Evolutionary conservation across 2,888 invertebrate genomes (phyloP).

Genomic region (Andrena dorsata): DNA sequence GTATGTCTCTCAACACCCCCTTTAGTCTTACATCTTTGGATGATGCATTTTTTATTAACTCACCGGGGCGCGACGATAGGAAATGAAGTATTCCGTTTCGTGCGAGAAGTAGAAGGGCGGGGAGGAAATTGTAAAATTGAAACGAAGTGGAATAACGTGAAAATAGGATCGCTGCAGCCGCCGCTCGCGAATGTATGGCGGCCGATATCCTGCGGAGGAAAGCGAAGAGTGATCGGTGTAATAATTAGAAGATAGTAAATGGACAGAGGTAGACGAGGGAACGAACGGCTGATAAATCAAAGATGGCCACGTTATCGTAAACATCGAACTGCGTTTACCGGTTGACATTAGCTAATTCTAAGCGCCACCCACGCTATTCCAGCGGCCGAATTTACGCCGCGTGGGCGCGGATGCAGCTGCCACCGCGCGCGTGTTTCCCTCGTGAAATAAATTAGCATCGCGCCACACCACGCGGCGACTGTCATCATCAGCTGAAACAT

Average conservation of each 20-base stretch:
- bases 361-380: conserved; percentile 70
- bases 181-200: neutral
- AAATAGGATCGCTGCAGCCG: neutral
- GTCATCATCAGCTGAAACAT: conserved; percentile 13
- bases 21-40: no score
- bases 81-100: no score
- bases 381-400: conserved; percentile 66
- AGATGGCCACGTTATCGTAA: neutral
- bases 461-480: conserved; percentile 29
- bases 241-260: neutral
- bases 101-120: no score
- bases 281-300: neutral
- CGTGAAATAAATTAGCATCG: conserved; percentile 44
- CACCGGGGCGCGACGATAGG: no score
- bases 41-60: no score
- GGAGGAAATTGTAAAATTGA: neutral
- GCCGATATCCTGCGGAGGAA: neutral
- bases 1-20: no score
- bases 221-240: neutral
- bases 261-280: neutral
- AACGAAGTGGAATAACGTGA: neutral
- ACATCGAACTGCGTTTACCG: neutral
- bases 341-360: conserved; percentile 70
- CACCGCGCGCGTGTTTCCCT: conserved; percentile 25
- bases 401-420: conserved; percentile 68